Evolutionary conservation across 1,140 invertebrate genomes (phyloP).

Genomic region (Drusus annulatus): DNA sequence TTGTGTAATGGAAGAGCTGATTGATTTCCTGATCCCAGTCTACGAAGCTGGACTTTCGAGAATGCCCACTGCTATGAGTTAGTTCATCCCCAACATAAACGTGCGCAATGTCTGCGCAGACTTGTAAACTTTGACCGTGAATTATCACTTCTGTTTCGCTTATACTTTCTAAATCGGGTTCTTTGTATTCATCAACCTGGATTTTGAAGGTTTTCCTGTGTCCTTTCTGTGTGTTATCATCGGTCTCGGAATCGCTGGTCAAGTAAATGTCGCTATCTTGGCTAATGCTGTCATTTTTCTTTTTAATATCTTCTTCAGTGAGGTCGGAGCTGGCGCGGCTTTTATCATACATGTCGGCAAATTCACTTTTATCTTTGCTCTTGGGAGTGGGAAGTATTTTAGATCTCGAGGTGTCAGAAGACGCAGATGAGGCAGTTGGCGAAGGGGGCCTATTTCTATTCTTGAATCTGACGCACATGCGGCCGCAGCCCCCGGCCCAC

Average conservation of each 20-base stretch:
- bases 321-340: constrained; percentile 2
- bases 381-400: constrained; percentile 48
- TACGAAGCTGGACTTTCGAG: constrained; percentile 64
- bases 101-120: constrained; percentile 45
- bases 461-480: constrained; percentile 67
- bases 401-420: constrained; percentile 34
- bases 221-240: neutral
- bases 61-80: constrained; percentile 53
- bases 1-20: constrained; percentile 62
- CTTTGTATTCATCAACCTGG: constrained; percentile 39
- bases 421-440: constrained; percentile 19
- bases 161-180: constrained; percentile 12
- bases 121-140: constrained; percentile 39
- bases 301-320: constrained; percentile 5
- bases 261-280: neutral
- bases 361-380: constrained; percentile 40
- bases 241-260: neutral
- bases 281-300: constrained; percentile 10
- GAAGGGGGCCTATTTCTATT: constrained; percentile 57
- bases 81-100: neutral
- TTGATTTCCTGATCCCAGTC: constrained; percentile 66
- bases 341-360: constrained; percentile 10
- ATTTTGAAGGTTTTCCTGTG: constrained; percentile 30
- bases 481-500: constrained; percentile 77
- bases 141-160: constrained; percentile 35